These are phyloP conservation scores for Lycaena phlaeas DNA, from an alignment of 2,888 invertebrate genomes.

Conservation along the genomic window DNA sequence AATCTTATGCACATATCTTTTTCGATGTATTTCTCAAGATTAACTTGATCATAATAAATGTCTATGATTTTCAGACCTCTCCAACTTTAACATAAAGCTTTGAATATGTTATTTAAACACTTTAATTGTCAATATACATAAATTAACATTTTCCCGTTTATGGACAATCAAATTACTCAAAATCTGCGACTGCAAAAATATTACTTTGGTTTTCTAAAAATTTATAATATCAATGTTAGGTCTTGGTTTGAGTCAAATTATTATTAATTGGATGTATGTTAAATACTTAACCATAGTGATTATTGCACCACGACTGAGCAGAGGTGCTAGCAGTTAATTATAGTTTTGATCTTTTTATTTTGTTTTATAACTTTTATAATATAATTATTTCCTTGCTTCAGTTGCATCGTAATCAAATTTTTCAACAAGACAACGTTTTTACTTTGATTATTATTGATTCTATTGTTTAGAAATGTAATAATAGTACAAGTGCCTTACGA, in stretches of 20 bases:
- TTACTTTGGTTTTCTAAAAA: not conserved
- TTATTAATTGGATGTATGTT: conserved; percentile 10
- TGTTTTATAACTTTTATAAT: conserved; percentile 52
- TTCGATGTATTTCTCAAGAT: not conserved
- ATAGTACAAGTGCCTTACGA: not conserved
- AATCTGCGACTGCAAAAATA: not conserved
- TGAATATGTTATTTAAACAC: not conserved
- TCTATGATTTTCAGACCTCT: not conserved
- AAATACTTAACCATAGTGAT: conserved; percentile 20
- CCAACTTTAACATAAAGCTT: not conserved
- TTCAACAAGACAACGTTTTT: not conserved
- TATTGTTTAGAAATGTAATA: not conserved
- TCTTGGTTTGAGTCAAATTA: conserved; percentile 1
- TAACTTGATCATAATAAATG: no score
- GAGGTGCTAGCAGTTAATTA: conserved; percentile 30
- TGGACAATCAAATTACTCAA: not conserved
- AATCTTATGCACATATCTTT: not conserved
- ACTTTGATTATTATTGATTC: not conserved
- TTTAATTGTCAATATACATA: not conserved
- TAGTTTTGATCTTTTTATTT: conserved; percentile 53
- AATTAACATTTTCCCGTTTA: not conserved
- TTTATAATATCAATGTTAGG: conserved; percentile 11
- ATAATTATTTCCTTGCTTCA: conserved; percentile 46
- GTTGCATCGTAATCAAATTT: conserved; percentile 27
- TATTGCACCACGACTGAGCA: conserved; percentile 46